These are phyloP conservation scores for Macrophya alboannulata DNA, from an alignment of 2,888 invertebrate species.

Conservation along the genomic window DNA sequence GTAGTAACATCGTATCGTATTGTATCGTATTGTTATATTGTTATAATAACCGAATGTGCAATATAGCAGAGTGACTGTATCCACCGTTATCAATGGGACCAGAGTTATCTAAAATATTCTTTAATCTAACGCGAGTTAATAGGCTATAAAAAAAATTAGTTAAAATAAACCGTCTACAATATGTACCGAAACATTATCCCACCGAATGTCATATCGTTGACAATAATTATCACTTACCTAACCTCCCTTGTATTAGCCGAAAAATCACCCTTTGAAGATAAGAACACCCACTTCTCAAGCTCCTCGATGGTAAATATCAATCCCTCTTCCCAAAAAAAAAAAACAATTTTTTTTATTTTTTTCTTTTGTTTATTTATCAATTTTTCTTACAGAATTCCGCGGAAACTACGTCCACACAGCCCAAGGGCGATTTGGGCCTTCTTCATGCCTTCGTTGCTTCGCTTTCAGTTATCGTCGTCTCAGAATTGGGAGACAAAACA, in stretches of 20 bases:
- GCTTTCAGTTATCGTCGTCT: conserved; percentile 97
- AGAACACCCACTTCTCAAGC: neutral
- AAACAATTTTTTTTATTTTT: neutral
- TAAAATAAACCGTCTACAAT: neutral
- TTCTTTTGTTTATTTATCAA: neutral
- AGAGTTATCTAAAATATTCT: conserved; percentile 17
- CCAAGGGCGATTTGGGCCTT: conserved; percentile 87
- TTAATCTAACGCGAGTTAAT: neutral
- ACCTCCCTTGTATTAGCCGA: conserved; percentile 46
- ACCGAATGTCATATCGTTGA: conserved; percentile 25
- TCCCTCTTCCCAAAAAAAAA: neutral
- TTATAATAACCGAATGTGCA: conserved; percentile 5
- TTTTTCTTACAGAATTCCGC: conserved; percentile 65
- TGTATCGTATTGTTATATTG: neutral
- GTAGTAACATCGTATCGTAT: neutral
- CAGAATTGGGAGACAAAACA: conserved; percentile 99
- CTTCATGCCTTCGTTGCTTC: conserved; percentile 97
- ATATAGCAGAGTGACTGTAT: neutral
- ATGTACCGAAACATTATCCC: neutral
- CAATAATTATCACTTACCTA: neutral
- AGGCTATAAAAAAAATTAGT: neutral
- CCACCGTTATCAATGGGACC: conserved; percentile 48
- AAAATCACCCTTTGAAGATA: conserved; percentile 41
- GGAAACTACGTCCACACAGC: conserved; percentile 62
- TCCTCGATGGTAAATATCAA: conserved; percentile 43